Conservation (phyloP, 1,140 invertebrate genomes). For the Musca domestica region DNA sequence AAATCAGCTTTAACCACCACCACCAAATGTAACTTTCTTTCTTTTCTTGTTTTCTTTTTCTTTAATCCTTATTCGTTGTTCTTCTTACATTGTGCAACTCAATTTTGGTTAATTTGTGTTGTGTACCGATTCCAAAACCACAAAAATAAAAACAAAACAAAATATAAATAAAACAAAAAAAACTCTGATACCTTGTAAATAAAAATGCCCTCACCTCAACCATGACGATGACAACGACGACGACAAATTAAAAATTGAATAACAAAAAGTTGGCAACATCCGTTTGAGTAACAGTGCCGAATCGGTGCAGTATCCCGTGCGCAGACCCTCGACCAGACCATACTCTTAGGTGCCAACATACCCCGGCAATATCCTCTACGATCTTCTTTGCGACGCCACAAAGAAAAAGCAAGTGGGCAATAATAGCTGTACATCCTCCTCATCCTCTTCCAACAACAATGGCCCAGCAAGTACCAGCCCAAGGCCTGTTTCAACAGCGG, state of each 20-base stretch:
- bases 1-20: too few species aligned
- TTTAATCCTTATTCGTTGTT: neutral
- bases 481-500: neutral
- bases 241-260: too few species aligned
- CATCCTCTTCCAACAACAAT: conserved; percentile 39
- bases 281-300: conserved; percentile 68
- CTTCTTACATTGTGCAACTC: neutral
- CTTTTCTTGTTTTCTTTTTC: conserved; percentile 13
- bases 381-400: conserved; percentile 67
- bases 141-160: neutral
- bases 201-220: neutral
- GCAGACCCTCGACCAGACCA: conserved; percentile 62
- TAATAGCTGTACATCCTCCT: conserved; percentile 38
- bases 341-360: conserved; percentile 60
- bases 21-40: conserved; percentile 16
- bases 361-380: conserved; percentile 66
- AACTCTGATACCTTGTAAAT: conserved; percentile 9
- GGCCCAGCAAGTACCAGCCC: conserved; percentile 18
- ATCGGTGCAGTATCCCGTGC: conserved; percentile 58
- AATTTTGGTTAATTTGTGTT: conserved; percentile 17
- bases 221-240: neutral
- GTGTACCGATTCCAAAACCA: conserved; percentile 16
- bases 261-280: conserved; percentile 57
- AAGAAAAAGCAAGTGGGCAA: conserved; percentile 59
- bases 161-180: neutral